Percentiles rank a stretch among this genome's conserved stretches.
These are phyloP conservation scores for Leptinotarsa texana DNA, from an alignment of 1,140 invertebrate genomes.

Conservation along the genomic window DNA sequence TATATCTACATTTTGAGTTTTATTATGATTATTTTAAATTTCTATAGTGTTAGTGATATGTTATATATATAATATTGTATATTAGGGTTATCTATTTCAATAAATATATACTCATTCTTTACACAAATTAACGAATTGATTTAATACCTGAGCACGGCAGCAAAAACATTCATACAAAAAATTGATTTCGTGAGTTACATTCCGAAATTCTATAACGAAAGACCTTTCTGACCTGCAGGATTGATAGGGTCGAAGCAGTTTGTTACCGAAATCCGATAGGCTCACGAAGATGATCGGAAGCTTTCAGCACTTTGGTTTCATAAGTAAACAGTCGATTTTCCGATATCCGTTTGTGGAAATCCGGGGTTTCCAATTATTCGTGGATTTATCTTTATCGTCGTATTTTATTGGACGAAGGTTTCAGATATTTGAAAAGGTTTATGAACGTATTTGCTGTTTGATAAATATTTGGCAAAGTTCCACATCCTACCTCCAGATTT, in stretches of 20 bases:
- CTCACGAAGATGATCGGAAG: constrained; percentile 5
- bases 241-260: constrained; percentile 2
- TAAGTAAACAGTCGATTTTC: background rate
- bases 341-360: background rate
- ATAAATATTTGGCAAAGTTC: no score
- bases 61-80: no score
- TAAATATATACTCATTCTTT: no score
- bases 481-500: no score
- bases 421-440: no score
- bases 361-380: background rate
- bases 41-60: no score
- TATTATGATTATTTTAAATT: no score
- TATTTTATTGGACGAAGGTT: no score
- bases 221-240: background rate
- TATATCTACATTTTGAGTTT: no score
- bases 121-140: no score
- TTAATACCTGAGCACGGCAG: background rate
- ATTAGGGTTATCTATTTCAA: no score
- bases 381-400: background rate
- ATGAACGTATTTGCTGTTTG: no score
- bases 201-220: constrained; percentile 1
- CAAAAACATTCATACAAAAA: background rate
- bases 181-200: background rate
- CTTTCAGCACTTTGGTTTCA: background rate
- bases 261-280: constrained; percentile 5